A percentile compares a stretch with the other conserved stretches of the same genome.
Conservation (phyloP, 1,140 invertebrate genomes). For the Epicauta chinensis region DNA sequence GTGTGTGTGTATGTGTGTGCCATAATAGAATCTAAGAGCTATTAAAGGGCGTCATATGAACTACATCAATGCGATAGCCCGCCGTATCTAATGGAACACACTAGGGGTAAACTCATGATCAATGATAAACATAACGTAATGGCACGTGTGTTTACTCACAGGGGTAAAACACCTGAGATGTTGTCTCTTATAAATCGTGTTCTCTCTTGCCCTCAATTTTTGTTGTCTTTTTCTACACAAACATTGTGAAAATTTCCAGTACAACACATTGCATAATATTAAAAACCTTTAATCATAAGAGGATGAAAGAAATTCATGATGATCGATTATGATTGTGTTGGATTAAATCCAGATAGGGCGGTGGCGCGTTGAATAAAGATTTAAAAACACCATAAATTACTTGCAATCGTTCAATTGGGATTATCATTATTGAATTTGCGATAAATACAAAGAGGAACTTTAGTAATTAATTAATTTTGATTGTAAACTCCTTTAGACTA, state of each 20-base stretch:
- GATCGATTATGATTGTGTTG: constrained; percentile 8
- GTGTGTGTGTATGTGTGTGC: background rate
- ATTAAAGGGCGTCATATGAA: constrained; percentile 4
- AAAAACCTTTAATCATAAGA: background rate
- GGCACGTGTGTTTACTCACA: constrained; percentile 18
- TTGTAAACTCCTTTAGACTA: too few relatives aligned
- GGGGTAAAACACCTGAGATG: constrained; percentile 18
- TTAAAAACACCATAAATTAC: too few relatives aligned
- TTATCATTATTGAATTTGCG: too few relatives aligned
- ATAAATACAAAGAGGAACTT: too few relatives aligned
- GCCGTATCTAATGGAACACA: constrained; percentile 21
- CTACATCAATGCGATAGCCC: too few relatives aligned
- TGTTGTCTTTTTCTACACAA: background rate
- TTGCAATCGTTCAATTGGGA: too few relatives aligned
- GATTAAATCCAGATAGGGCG: background rate
- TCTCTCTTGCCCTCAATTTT: background rate
- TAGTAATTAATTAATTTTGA: too few relatives aligned
- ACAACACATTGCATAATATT: background rate
- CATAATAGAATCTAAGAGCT: background rate
- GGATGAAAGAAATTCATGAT: background rate
- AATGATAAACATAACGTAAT: constrained; percentile 22
- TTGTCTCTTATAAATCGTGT: background rate
- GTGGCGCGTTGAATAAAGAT: too few relatives aligned
- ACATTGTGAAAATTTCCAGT: constrained; percentile 3
- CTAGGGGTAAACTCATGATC: constrained; percentile 14